Evolutionary conservation across 2,888 invertebrate species (phyloP), one percentile per base, ranked within the genome.

Genomic region (Lasiommata megera): DNA sequence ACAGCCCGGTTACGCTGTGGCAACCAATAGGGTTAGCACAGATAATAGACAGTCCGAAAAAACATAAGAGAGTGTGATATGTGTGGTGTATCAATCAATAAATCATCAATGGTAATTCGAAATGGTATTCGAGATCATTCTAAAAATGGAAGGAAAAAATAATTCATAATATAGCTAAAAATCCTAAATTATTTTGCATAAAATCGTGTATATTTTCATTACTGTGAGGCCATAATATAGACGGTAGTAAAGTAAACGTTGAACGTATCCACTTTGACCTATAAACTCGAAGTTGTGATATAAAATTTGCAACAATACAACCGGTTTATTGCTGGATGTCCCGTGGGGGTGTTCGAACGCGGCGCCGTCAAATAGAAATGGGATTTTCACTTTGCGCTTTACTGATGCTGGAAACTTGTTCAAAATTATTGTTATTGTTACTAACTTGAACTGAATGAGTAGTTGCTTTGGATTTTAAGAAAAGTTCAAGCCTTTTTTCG

Each of bases 231-330:
- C 80, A 82, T 3, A 23, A 23, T 81, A 77, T 69, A 75, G 77
- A 80, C 76, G 74, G 79, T 70, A 70, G 66, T 80, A 72, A 74
- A 76, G 77, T 67, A 74, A 84, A 81, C 75, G 80, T 72, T 71
- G 64, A 76, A 84, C 83, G 55, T 58, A 55, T 58, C 53, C 60
- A 52, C 76, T 84, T 83, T 76, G 67, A 74, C 70, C 73, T 67
- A 67, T 68, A 72, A 71, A 72, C 71, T 72, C 70, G 71, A 73
- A 73, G 72, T 74, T 72, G 74, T 72, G 69, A 80, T 85, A 87
- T 81, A 82, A 82, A 82, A 84, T 85, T 84, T 63, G 63, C 58
- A 63, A 82, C 76, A 80, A 75, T 77, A 72, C 74, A 69, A 73
- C 70, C 73, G 78, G 77, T 84, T 81, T 83, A 82, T 78, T 73